phyloP scores from a whole-genome alignment of 92 coral and sea anemone genomes.

The Hydrozoanthus gracilis region DNA sequence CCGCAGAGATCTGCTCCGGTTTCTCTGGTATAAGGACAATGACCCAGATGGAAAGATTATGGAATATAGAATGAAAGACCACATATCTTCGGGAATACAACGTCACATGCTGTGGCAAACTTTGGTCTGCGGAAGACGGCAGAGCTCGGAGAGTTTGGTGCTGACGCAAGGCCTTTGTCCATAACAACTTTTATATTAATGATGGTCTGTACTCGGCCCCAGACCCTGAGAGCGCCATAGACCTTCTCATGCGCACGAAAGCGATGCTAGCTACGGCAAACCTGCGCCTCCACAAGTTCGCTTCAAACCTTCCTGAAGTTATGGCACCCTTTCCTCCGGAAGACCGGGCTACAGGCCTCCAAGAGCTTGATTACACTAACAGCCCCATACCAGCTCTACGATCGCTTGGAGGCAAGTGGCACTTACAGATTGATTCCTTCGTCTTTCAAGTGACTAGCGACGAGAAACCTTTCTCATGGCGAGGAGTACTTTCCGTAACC shows the following conservation, averaged over 20 bases:
- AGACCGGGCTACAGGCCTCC: constrained; percentile 63
- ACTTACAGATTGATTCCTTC: constrained; percentile 51
- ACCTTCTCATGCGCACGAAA: constrained; percentile 58
- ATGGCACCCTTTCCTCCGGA: constrained; percentile 54
- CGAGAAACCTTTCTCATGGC: constrained; percentile 61
- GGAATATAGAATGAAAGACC: constrained; percentile 59
- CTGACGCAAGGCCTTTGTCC: constrained; percentile 58
- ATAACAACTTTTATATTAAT: constrained; percentile 62
- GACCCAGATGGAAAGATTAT: constrained; percentile 50
- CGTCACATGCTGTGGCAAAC: constrained; percentile 69
- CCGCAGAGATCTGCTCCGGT: constrained; percentile 57
- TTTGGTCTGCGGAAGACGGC: constrained; percentile 59
- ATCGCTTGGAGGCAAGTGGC: constrained; percentile 71
- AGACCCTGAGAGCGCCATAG: constrained; percentile 55
- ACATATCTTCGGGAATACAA: constrained; percentile 48
- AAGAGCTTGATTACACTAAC: constrained; percentile 51
- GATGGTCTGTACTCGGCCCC: constrained; percentile 60
- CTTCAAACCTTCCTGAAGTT: constrained; percentile 59
- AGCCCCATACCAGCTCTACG: constrained; percentile 61
- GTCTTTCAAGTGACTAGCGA: constrained; percentile 48
- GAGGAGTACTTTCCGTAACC: constrained; percentile 59
- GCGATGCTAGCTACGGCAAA: constrained; percentile 67
- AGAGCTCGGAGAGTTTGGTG: constrained; percentile 49
- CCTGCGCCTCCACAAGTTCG: constrained; percentile 71
- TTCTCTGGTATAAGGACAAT: constrained; percentile 61